These are phyloP conservation scores for Sebastes elongatus DNA, from an alignment of 2,797 vertebrate species.

Conservation along the genomic window DNA sequence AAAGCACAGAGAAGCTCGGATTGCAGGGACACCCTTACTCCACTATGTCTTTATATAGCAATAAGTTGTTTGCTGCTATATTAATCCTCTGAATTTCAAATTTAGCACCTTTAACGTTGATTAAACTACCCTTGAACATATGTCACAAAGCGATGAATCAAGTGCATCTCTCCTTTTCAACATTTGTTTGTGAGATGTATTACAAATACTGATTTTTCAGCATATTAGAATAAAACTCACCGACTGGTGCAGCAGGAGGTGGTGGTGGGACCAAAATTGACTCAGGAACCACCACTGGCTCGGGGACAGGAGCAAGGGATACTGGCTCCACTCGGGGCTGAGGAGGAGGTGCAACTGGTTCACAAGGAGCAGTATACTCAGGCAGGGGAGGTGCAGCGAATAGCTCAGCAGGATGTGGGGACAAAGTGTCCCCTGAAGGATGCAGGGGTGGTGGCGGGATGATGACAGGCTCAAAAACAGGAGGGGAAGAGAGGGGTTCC, in stretches of 20 bases:
- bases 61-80: background rate
- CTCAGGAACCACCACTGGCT: constrained; percentile 50
- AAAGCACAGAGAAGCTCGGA: background rate
- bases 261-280: constrained; percentile 29
- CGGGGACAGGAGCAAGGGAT: constrained; percentile 42
- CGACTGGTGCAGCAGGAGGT: constrained; percentile 49
- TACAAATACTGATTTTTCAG: background rate
- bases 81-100: background rate
- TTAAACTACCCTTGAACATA: background rate
- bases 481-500: constrained; percentile 35
- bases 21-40: too few species aligned
- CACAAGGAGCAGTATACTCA: constrained; percentile 65
- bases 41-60: background rate
- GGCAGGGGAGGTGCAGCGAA: constrained; percentile 55
- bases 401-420: constrained; percentile 47
- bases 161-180: background rate
- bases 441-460: constrained; percentile 12
- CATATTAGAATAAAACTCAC: constrained; percentile 65
- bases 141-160: background rate
- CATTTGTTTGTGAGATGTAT: background rate
- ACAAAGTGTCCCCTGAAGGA: constrained; percentile 53
- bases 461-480: constrained; percentile 46
- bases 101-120: background rate
- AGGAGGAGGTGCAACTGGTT: constrained; percentile 74
- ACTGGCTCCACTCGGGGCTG: constrained; percentile 63